Base-by-base conservation (phyloP, 2,888 invertebrate genomes). In the Leucophora obtusa region DNA sequence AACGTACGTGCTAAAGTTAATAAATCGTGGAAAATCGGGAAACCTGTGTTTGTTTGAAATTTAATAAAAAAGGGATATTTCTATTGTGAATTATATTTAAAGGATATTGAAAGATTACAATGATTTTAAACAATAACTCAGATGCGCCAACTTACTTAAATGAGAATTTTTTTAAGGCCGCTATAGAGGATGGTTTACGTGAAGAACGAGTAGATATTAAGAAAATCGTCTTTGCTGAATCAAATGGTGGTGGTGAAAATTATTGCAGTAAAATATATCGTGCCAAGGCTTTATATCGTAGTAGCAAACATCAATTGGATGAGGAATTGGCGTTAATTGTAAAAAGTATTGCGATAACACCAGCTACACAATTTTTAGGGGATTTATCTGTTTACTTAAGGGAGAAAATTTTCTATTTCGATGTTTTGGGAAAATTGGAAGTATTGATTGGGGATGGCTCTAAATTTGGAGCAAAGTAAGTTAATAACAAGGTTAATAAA, bases 401-500 rank as follows among this genome's bases (percentile, higher is more conserved):
- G 47, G 91, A 92, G 85, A 89, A 89, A 21, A 89, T 90, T 82
- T 91, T 92, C 88, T 92, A 85, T 53, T 87, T 85, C n/a, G 89
- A 88, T 83, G 89, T 90, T 8, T 85, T 91, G 43, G 91, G 91
- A 24, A 87, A 88, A 71, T 85, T 91, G 82, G 89, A 91, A 83
- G 86, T 91, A 71, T 85, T 91, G 33, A 86, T 91, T 56, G 91
- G 90, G n/a, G 87, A 87, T 21, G 87, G 86, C 17, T 83, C 84
- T 5, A 87, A 88, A 82, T 89, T 90, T 51, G 89, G 88, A 9
- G 89, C 90, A 65, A 86, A 85, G 86, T 86, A 77, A 85, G 86
- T 85, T 11, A 38, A 38, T 9, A 11, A 38, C 21, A 21, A 21
- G 21, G n/a, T n/a, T n/a, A n/a, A n/a, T n/a, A n/a, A n/a, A n/a